A percentile compares a stretch with the other conserved stretches of the same genome.
These are phyloP conservation scores for Odocoileus hemionus DNA, from an alignment of 2,113 vertebrate species.

Conservation along the genomic window DNA sequence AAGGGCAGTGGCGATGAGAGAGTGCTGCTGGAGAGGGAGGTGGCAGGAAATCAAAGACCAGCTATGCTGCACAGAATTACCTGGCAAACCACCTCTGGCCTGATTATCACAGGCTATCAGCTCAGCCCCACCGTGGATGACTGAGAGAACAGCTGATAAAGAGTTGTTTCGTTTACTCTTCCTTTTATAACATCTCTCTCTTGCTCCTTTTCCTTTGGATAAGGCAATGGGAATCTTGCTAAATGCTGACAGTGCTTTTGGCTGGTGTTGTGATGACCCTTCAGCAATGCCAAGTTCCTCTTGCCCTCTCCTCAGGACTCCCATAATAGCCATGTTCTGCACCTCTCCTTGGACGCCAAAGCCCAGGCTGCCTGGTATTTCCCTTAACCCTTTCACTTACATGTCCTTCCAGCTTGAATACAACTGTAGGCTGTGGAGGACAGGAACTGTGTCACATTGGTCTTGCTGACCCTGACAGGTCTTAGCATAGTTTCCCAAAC, in stretches of 20 bases:
- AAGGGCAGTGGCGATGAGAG: background rate
- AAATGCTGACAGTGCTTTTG: constrained; percentile 51
- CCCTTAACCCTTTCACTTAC: background rate
- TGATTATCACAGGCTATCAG: background rate
- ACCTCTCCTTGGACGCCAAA: background rate
- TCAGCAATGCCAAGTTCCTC: constrained; percentile 34
- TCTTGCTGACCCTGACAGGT: background rate
- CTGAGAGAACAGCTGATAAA: background rate
- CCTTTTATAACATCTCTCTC: background rate
- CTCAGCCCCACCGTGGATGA: background rate
- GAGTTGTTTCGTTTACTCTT: background rate
- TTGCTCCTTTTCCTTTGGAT: background rate
- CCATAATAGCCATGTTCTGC: background rate
- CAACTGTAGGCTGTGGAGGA: background rate
- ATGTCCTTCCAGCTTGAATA: background rate
- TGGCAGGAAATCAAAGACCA: background rate
- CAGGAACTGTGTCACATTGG: background rate
- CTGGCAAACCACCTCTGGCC: background rate
- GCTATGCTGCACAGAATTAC: background rate
- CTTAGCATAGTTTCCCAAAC: background rate
- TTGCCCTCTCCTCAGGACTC: constrained; percentile 1
- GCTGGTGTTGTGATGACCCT: constrained; percentile 5
- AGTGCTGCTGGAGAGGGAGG: background rate
- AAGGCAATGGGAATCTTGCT: constrained; percentile 21
- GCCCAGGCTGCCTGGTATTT: background rate